Evolutionary conservation across 1,140 invertebrate genomes (phyloP).

Genomic region (Drosophila ironensis): DNA sequence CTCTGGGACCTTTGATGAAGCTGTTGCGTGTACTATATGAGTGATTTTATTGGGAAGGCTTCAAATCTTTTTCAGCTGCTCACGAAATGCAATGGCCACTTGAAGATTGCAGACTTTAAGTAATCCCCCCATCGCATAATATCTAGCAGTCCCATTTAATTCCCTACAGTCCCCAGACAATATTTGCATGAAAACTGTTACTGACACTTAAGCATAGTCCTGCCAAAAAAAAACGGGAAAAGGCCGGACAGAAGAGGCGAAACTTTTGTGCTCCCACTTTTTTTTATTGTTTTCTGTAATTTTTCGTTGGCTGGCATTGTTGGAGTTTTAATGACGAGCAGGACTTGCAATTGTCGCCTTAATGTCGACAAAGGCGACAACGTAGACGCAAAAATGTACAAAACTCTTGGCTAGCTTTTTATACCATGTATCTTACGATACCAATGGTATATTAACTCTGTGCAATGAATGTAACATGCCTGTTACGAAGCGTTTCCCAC

Average conservation of each 20-base stretch:
- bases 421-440: too few relatives aligned
- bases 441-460: too few relatives aligned
- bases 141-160: slow-evolving; percentile 4
- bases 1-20: too few relatives aligned
- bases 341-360: slow-evolving; percentile 69
- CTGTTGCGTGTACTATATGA: too few relatives aligned
- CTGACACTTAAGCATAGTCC: slow-evolving; percentile 74
- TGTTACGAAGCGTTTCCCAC: too few relatives aligned
- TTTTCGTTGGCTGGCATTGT: slow-evolving; percentile 53
- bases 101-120: slow-evolving; percentile 1
- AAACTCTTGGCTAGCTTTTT: slow-evolving; percentile 13
- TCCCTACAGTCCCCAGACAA: slow-evolving; percentile 59
- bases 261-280: slow-evolving; percentile 45
- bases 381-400: slow-evolving; percentile 45
- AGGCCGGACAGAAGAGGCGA: neutral
- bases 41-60: neutral
- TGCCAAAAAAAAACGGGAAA: slow-evolving; percentile 57
- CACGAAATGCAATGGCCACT: neutral
- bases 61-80: neutral
- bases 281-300: slow-evolving; percentile 50
- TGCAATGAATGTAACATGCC: too few relatives aligned
- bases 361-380: slow-evolving; percentile 59
- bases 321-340: slow-evolving; percentile 73
- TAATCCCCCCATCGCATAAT: slow-evolving; percentile 10
- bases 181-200: slow-evolving; percentile 78